A percentile compares a stretch with the other conserved stretches of the same genome.
phyloP scores from a whole-genome alignment of 2,888 invertebrate species.

The Calameuta pallipes region DNA sequence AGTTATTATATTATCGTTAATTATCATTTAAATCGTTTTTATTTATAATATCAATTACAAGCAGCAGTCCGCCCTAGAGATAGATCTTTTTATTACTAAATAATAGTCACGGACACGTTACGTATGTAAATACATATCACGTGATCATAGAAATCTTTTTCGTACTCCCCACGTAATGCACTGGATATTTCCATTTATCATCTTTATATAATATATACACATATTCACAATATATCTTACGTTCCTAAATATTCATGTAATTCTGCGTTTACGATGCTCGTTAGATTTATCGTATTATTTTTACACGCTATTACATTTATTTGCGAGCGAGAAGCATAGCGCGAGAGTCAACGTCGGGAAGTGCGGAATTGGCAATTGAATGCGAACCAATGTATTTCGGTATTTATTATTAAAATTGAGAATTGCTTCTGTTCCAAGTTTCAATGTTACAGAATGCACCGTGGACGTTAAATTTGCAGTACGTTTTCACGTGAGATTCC shows the following conservation, averaged over 20 bases:
- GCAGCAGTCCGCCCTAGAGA: not conserved
- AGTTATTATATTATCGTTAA: slow-evolving; percentile 37
- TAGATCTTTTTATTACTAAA: not conserved
- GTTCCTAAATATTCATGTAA: too few species aligned
- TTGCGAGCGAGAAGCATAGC: not conserved
- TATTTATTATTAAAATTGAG: not conserved
- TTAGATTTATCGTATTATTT: not conserved
- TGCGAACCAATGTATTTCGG: not conserved
- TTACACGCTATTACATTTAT: not conserved
- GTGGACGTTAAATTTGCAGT: not conserved
- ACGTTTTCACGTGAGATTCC: not conserved
- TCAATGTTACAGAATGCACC: not conserved
- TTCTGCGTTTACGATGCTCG: not conserved
- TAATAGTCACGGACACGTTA: not conserved
- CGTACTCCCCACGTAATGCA: not conserved
- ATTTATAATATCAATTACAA: slow-evolving; percentile 4
- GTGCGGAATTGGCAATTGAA: not conserved
- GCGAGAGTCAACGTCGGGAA: not conserved
- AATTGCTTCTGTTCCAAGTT: not conserved
- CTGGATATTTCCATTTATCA: not conserved
- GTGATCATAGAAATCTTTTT: not conserved
- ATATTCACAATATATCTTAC: slow-evolving; percentile 8
- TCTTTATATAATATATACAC: not conserved
- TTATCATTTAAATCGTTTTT: slow-evolving; percentile 10
- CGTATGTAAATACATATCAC: not conserved